Percentiles rank a stretch among this genome's conserved stretches.
phyloP scores from a whole-genome alignment of 2,113 vertebrate species.

The Vicugna pacos region DNA sequence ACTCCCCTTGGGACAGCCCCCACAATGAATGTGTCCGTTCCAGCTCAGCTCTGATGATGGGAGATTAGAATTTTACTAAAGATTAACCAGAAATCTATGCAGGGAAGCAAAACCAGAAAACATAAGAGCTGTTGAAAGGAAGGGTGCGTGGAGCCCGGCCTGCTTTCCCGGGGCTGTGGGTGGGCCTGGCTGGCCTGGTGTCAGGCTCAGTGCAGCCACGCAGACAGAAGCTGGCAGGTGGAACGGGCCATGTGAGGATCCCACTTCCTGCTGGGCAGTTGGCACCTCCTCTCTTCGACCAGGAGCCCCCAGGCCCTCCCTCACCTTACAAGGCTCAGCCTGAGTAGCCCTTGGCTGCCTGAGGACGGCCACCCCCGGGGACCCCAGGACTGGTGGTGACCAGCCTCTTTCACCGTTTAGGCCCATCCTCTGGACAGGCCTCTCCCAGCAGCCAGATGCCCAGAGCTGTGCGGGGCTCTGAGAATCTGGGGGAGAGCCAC shows the following conservation, averaged over 20 bases:
- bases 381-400: too few species aligned
- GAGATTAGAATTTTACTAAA: not conserved
- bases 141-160: not conserved
- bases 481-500: not conserved
- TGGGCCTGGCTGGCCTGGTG: not conserved
- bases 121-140: not conserved
- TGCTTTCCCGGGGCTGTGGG: not conserved
- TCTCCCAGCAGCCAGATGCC: not conserved
- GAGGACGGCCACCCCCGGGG: not conserved
- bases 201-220: not conserved
- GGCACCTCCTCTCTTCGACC: not conserved
- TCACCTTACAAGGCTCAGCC: not conserved
- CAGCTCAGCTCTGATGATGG: not conserved
- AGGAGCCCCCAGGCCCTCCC: not conserved
- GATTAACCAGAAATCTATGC: not conserved
- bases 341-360: not conserved
- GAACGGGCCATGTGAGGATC: not conserved
- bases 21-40: not conserved
- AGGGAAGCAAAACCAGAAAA: not conserved
- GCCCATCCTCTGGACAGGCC: not conserved
- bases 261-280: not conserved
- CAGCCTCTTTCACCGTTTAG: not conserved
- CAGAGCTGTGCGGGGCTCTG: not conserved
- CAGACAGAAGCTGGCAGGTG: not conserved
- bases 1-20: not conserved